Conservation (phyloP, 2,888 invertebrate genomes). For the Eilema caniola region DNA sequence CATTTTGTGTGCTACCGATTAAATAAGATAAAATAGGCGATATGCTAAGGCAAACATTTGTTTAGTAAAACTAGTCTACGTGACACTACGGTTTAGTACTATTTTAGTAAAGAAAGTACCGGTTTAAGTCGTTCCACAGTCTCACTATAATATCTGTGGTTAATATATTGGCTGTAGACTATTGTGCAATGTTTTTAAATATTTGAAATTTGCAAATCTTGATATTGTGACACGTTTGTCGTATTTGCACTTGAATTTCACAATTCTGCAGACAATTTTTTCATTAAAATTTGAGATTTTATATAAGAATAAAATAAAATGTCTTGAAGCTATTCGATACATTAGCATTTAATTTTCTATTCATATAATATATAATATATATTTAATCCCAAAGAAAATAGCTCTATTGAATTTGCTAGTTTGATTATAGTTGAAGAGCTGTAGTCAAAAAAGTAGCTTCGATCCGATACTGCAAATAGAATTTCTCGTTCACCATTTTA, state of each 20-base stretch:
- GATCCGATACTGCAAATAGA: neutral
- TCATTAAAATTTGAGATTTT: neutral
- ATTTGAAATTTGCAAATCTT: conserved; percentile 8
- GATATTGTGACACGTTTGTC: conserved; percentile 13
- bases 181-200: neutral
- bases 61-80: conserved; percentile 49
- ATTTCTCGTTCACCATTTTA: neutral
- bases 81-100: conserved; percentile 41
- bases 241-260: conserved; percentile 19
- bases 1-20: conserved; percentile 35
- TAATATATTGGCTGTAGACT: neutral
- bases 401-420: neutral
- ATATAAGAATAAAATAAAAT: neutral
- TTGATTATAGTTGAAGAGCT: neutral
- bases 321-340: neutral
- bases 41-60: conserved; percentile 35
- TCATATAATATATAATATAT: neutral
- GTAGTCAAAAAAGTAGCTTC: neutral
- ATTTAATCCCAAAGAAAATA: neutral
- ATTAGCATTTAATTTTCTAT: neutral
- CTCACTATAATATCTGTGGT: neutral
- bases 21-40: conserved; percentile 35
- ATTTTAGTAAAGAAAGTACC: conserved; percentile 42
- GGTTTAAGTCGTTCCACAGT: conserved; percentile 14
- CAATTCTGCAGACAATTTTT: conserved; percentile 12